Conservation (phyloP, 2,113 vertebrate genomes). For the Pterocles orientalis region DNA sequence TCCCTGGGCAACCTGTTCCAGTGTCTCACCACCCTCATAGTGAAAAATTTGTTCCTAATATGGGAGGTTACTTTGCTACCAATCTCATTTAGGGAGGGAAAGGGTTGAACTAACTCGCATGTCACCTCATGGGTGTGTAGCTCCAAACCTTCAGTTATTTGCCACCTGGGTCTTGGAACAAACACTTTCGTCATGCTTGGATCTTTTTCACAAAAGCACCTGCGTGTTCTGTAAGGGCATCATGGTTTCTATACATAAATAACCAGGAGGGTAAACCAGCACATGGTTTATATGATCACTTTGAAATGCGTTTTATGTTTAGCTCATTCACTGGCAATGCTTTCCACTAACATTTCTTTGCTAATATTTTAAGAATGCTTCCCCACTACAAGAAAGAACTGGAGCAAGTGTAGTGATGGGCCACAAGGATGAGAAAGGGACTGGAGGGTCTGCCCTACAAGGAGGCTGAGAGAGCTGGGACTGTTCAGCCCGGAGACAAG, state of each 20-base stretch:
- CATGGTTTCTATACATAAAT: neutral
- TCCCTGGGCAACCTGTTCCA: too few species aligned
- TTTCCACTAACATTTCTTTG: neutral
- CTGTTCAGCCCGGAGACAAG: neutral
- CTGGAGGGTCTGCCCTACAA: neutral
- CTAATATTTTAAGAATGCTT: neutral
- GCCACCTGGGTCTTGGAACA: neutral
- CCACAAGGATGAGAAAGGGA: neutral
- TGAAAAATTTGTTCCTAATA: too few species aligned
- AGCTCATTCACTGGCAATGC: neutral
- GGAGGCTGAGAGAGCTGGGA: neutral
- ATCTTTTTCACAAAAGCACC: neutral
- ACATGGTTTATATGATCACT: neutral
- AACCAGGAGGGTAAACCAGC: neutral
- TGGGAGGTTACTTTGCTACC: neutral
- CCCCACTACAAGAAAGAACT: neutral
- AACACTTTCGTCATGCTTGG: neutral
- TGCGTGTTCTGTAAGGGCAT: neutral
- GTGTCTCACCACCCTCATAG: too few species aligned
- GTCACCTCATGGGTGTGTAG: neutral
- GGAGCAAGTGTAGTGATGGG: neutral
- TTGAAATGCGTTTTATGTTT: neutral
- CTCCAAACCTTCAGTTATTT: neutral
- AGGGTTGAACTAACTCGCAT: neutral
- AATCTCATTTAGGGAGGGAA: neutral